Evolutionary conservation across 1,140 invertebrate genomes (phyloP), one percentile per base, ranked within the genome.

Genomic region (Ceratosolen fusciceps): DNA sequence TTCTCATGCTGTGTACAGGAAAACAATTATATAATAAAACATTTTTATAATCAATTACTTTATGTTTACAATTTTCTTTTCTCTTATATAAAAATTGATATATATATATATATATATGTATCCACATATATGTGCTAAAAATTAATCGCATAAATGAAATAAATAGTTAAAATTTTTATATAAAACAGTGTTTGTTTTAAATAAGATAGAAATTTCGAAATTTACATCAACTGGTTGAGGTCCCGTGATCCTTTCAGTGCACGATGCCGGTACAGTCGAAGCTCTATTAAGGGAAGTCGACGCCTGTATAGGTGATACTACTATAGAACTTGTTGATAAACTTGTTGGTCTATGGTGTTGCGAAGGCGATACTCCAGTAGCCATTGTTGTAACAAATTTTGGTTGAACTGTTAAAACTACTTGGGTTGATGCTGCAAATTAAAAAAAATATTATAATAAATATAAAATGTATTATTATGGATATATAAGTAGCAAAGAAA

Each of bases 161-260:
- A 39, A 56, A 39, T 26, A 58, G 60, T n/a, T n/a, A n/a, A n/a
- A n/a, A n/a, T n/a, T n/a, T 34, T 37, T 56, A 58, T 56, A 14
- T 47, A n/a, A 73, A 73, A 9, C 10, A 34, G 14, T 54, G 9
- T 56, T 39, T 67, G 16, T 14, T 58, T 54, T 19, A 72, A 72
- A 73, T 73, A n/a, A 0, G 1, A 39, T 26, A 47, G n/a, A 26
- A 70, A 26, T 72, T 16, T 54, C 29, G 34, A 72, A 82, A 92
- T 92, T 93, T 91, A 97, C 96, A 91, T 97, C 95, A 84, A 97
- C 96, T 80, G 96, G 96, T 83, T 96, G 94, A 7, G 96, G 96
- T 21, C 94, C 96, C 21, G 96, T 98, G 82, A 98, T 97, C 47
- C 93, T 91, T 73, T 92, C 90, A 47, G 87, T 90, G 60, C 87